Evolutionary conservation across 2,797 vertebrate species (phyloP), one percentile per base, ranked within the genome.

Genomic region (Sandelia bainsii): DNA sequence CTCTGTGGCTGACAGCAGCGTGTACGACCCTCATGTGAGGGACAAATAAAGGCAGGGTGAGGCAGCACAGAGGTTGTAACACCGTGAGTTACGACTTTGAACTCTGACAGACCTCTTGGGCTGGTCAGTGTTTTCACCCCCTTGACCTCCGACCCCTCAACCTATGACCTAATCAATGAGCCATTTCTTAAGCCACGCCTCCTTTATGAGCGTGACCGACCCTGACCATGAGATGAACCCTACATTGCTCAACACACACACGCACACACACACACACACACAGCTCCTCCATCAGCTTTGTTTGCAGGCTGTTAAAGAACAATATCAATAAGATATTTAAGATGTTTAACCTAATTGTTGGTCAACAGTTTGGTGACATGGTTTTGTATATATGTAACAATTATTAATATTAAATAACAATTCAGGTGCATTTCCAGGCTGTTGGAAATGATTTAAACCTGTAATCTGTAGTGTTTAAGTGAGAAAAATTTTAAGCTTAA

Each of bases 211-310:
- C 76, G 59, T 90, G 85, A 87, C 90, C 77, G 87, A 90, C 92
- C 89, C 86, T 91, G 90, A 93, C 91, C 90, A 69, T 20, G 1
- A 45, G 20, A 68, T 88, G 88, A 93, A 92, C 93, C 81, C 81
- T 1, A 11, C 64, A 22, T 69, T 79, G 74, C 77, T 69, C 49
- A 78, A 79, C 69, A 75, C 66, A 57, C 61, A 65, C 64, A 69
- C 42, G 72, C 29, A 50, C 50, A 52, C 29, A 57, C 42, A 79
- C 19, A 63, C 63, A 32, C 29, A 32, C 29, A 32, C 29, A 32
- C 29, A 32, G 29, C 62, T 74, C 79, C 62, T 72, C 80, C 62
- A 67, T 79, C 68, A 62, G 70, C 54, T 72, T 85, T 22, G 49
- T 80, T 73, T 7, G 14, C 60, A 59, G 54, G 70, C 29, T 45